Conservation (phyloP, 1,140 invertebrate genomes). For the Pararge aegeria region DNA sequence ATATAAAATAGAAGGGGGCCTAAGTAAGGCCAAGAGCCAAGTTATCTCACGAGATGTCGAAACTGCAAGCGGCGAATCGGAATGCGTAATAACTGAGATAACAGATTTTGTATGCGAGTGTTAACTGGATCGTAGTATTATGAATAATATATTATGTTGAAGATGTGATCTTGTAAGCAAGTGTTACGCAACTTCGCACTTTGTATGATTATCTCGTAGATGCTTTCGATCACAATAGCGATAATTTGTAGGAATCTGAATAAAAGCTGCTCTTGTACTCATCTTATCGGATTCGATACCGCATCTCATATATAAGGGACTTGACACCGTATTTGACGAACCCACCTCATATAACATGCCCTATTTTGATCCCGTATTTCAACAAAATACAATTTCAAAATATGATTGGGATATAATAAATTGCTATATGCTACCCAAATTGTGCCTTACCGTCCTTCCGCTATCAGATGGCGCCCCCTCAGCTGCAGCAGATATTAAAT, state of each 20-base stretch:
- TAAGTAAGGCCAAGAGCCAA: slow-evolving; percentile 31
- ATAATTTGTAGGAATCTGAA: neutral
- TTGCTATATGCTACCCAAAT: too few relatives aligned
- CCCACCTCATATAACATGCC: too few relatives aligned
- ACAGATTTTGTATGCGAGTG: slow-evolving; percentile 20
- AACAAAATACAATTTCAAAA: too few relatives aligned
- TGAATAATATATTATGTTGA: neutral
- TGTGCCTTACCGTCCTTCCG: too few relatives aligned
- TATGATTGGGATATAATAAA: too few relatives aligned
- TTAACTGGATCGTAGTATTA: slow-evolving; percentile 19
- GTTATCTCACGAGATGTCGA: slow-evolving; percentile 43
- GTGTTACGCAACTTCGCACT: neutral
- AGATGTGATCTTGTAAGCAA: neutral
- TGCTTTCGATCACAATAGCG: neutral
- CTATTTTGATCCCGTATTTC: too few relatives aligned
- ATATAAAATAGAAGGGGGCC: slow-evolving; percentile 31
- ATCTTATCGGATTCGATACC: too few relatives aligned
- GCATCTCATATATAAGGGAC: too few relatives aligned
- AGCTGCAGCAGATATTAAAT: too few relatives aligned
- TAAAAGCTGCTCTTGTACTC: too few relatives aligned
- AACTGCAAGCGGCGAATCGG: slow-evolving; percentile 34
- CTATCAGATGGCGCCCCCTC: too few relatives aligned
- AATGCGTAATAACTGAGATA: slow-evolving; percentile 27
- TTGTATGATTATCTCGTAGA: neutral
- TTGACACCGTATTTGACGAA: too few relatives aligned